Conservation (phyloP, 1,140 invertebrate genomes). For the Bombyx mandarina region DNA sequence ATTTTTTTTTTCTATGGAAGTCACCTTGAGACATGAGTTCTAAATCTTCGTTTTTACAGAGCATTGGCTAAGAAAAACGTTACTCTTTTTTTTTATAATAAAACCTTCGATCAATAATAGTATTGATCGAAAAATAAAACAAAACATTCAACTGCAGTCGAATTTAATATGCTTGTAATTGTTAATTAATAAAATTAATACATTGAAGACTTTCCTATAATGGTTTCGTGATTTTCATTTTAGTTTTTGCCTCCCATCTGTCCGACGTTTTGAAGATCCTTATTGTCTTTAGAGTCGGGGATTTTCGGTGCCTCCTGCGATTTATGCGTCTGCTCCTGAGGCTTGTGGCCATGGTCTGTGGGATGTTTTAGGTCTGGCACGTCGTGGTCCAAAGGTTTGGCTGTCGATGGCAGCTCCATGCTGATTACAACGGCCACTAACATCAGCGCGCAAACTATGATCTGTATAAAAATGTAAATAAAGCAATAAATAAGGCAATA, state of each 20-base stretch:
- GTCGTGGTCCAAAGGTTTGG: conserved; percentile 2
- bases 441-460: background rate
- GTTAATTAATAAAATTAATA: background rate
- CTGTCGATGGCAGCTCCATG: conserved; percentile 1
- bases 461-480: background rate
- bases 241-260: conserved; percentile 1
- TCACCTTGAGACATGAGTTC: too few species aligned
- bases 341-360: background rate
- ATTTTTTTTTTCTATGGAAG: too few species aligned
- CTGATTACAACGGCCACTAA: conserved; percentile 1
- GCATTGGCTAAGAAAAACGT: background rate
- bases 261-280: background rate
- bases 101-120: background rate
- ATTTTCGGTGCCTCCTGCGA: conserved; percentile 4
- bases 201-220: background rate
- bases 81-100: background rate
- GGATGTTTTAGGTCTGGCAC: conserved; percentile 4
- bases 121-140: conserved; percentile 2
- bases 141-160: conserved; percentile 3
- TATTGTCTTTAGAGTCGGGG: conserved; percentile 1
- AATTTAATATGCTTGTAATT: conserved; percentile 7
- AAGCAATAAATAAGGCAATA: too few species aligned
- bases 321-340: conserved; percentile 1
- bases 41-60: too few species aligned
- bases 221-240: background rate